A percentile compares a stretch with the other conserved stretches of the same genome.
phyloP scores from a whole-genome alignment of 2,888 invertebrate genomes.

The Gymnosoma rotundatum region DNA sequence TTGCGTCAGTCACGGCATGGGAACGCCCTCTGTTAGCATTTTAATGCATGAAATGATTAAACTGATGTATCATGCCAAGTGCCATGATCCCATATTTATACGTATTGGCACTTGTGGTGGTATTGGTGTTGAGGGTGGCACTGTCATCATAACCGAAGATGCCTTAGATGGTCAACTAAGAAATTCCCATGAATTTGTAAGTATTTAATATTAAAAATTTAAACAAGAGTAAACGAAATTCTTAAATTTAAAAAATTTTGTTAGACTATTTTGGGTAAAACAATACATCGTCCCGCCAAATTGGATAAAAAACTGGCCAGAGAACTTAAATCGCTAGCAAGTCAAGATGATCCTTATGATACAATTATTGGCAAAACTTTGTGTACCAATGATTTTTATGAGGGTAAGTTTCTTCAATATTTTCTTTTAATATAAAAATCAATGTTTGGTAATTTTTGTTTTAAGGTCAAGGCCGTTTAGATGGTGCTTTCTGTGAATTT shows the following conservation, averaged over 20 bases:
- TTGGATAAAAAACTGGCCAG: conserved; percentile 91
- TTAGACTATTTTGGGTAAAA: conserved; percentile 92
- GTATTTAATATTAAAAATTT: conserved; percentile 71
- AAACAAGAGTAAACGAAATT: background rate
- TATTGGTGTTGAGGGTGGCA: conserved; percentile 95
- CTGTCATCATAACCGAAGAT: conserved; percentile 95
- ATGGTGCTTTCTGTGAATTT: conserved; percentile 98
- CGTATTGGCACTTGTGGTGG: conserved; percentile 97
- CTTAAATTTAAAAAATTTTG: background rate
- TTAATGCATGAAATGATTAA: conserved; percentile 98
- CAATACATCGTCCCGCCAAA: conserved; percentile 90
- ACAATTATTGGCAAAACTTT: conserved; percentile 95
- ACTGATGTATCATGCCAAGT: conserved; percentile 95
- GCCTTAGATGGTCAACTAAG: conserved; percentile 94
- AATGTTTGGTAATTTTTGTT: background rate
- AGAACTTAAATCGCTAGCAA: conserved; percentile 89
- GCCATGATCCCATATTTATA: conserved; percentile 94
- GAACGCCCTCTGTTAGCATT: conserved; percentile 97
- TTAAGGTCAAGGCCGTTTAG: conserved; percentile 94
- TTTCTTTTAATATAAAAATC: no score
- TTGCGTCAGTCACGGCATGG: conserved; percentile 93
- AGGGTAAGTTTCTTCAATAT: conserved; percentile 84
- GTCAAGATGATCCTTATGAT: conserved; percentile 91
- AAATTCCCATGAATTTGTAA: conserved; percentile 92
- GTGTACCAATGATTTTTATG: conserved; percentile 99